These are phyloP conservation scores for Lasioglossum leucozonium DNA, from an alignment of 2,888 invertebrate genomes.

Conservation along the genomic window DNA sequence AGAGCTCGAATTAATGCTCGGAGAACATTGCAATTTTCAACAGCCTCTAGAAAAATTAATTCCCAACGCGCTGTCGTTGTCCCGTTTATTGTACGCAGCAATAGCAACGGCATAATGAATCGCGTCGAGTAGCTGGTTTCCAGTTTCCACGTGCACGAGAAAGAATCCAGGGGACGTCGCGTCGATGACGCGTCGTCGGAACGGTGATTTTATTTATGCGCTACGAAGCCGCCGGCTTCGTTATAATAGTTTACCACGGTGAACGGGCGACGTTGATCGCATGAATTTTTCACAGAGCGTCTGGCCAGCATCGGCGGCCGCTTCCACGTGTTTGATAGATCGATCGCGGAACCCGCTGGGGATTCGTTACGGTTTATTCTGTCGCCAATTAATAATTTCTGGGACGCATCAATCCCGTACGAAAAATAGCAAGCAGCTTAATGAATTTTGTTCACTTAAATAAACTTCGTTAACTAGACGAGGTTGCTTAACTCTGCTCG, in stretches of 20 bases:
- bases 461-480: too few species aligned
- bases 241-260: conserved; percentile 9
- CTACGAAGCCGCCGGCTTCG: conserved; percentile 10
- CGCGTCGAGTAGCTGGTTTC: background rate
- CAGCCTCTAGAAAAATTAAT: background rate
- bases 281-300: conserved; percentile 16
- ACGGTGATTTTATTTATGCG: conserved; percentile 18
- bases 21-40: too few species aligned
- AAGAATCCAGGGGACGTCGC: background rate
- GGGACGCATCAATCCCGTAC: too few species aligned
- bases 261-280: conserved; percentile 14
- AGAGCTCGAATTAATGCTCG: too few species aligned
- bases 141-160: background rate
- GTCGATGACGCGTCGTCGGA: background rate
- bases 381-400: background rate
- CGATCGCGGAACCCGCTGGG: background rate
- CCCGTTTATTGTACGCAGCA: background rate
- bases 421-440: too few species aligned
- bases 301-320: background rate
- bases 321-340: background rate
- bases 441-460: too few species aligned
- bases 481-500: too few species aligned
- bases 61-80: background rate
- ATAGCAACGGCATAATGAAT: background rate
- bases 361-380: background rate